Conservation (phyloP, 53 echinoderm and acorn worm genomes). For the Astropecten irregularis region DNA sequence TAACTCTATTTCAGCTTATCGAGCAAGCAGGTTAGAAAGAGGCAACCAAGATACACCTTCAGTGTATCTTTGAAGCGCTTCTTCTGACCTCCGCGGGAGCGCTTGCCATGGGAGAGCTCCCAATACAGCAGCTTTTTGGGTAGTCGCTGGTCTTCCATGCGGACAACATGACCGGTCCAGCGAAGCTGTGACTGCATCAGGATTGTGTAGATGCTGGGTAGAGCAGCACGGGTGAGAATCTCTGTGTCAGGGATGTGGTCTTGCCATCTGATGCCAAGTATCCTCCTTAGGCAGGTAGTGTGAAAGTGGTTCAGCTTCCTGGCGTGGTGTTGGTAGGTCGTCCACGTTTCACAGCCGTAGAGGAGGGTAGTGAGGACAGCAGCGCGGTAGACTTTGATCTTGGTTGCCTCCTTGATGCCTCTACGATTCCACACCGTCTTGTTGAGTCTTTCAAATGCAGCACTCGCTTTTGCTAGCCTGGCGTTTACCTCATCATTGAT, state of each 20-base stretch:
- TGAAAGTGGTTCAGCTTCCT: constrained; percentile 22
- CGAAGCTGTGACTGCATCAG: not conserved
- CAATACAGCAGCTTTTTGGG: not conserved
- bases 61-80: too few relatives aligned
- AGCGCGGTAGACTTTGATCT: not conserved
- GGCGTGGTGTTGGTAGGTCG: not conserved
- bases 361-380: not conserved
- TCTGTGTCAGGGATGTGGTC: constrained; percentile 7
- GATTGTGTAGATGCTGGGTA: not conserved
- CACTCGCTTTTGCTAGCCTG: too few relatives aligned
- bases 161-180: not conserved
- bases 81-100: not conserved
- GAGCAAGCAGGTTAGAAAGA: too few relatives aligned
- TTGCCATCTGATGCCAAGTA: not conserved
- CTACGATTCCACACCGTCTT: too few relatives aligned
- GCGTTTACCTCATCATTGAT: too few relatives aligned
- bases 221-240: not conserved
- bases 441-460: too few relatives aligned
- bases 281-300: too few relatives aligned
- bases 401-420: too few relatives aligned
- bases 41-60: too few relatives aligned
- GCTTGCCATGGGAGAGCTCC: constrained; percentile 1
- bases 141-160: not conserved
- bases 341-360: constrained; percentile 38
- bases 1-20: too few relatives aligned